Conservation (phyloP, 2,113 vertebrate species). For the Fregetta grallaria region DNA sequence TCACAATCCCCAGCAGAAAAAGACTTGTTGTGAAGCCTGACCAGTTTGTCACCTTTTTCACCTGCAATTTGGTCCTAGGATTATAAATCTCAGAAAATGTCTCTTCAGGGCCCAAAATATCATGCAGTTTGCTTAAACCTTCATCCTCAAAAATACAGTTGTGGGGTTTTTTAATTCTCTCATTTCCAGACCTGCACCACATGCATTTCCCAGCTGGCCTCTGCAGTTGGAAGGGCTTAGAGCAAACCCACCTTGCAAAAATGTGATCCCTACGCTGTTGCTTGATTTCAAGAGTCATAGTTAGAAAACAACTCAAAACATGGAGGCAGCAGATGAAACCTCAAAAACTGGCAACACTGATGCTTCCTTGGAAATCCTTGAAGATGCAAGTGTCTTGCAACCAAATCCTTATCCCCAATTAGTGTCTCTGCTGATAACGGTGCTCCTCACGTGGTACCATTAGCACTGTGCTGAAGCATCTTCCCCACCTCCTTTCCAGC, state of each 20-base stretch:
- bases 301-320: neutral
- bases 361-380: neutral
- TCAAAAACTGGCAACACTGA: neutral
- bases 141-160: neutral
- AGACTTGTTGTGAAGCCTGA: neutral
- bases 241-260: neutral
- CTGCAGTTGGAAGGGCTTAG: neutral
- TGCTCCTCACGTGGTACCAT: neutral
- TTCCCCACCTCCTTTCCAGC: constrained; percentile 11
- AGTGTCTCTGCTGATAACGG: neutral
- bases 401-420: neutral
- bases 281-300: neutral
- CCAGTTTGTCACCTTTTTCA: neutral
- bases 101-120: neutral
- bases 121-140: neutral
- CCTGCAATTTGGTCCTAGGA: neutral
- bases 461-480: neutral
- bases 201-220: neutral
- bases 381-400: neutral
- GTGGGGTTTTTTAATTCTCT: neutral
- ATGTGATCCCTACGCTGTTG: rapidly evolving
- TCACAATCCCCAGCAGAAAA: neutral
- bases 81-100: neutral
- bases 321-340: neutral
- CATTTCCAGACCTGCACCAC: neutral